Evolutionary conservation across 2,113 vertebrate species (phyloP), one percentile per base, ranked within the genome.

Genomic region (Limanda limanda): DNA sequence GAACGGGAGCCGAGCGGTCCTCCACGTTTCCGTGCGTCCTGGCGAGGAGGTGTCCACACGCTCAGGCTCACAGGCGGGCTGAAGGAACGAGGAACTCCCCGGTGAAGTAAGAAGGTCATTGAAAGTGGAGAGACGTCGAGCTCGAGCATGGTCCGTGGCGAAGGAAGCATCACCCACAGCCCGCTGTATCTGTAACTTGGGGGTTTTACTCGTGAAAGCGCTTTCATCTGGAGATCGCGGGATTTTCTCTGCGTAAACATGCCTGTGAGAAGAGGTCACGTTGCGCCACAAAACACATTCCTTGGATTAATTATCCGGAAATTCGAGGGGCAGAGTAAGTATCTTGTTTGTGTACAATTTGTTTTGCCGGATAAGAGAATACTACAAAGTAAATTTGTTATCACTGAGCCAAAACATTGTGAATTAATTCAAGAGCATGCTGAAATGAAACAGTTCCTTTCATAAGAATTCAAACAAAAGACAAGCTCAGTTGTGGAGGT

Each of bases 291-390:
- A 79, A 99, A 99, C 91, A 99, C 98, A 27, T 99, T 99, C 92
- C 91, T 99, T 90, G 98, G 98, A 92, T 95, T 97, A 90, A 99
- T 99, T 89, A 99, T 99, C 90, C 95, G 97, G 89, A 99, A 99
- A 98, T 99, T 99, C 93, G 98, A 99, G 95, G 98, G 96, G 88
- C 97, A 99, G 93, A 99, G 98, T 99, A 93, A 99, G 98, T 98
- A 95, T 85, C 68, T 64, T 63, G 86, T 6, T 25, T 60, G 2
- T 58, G 18, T 54, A n/a, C 8, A 20, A 7, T 61, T 48, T 6
- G n/a, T 42, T 17, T 45, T 35, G 1, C 3, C 17, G 61, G 48
- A 61, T 64, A 20, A 35, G 51, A 13, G 4, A n/a, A 15, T 31
- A 2, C 1, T 24, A 20, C 17, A 12, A 62, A 55, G 68, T 56